phyloP scores from a whole-genome alignment of 2,888 invertebrate genomes.

The Harpalus rubripes region DNA sequence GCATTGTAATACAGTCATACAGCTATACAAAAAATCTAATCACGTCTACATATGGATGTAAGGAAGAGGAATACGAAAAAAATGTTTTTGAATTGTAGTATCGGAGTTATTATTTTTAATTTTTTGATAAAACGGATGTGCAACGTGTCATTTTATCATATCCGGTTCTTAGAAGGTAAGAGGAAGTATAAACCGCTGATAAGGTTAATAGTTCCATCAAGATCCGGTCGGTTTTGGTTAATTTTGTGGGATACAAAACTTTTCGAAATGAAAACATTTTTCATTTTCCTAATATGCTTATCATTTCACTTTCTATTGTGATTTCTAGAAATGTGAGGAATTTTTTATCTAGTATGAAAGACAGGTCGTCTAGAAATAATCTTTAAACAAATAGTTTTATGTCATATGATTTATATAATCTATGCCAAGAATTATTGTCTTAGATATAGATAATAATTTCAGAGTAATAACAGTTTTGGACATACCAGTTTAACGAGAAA shows the following conservation, averaged over 20 bases:
- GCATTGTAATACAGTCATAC: no score
- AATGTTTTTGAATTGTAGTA: no score
- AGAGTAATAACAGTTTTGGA: constrained; percentile 9
- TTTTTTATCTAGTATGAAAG: constrained; percentile 7
- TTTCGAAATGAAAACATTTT: not conserved
- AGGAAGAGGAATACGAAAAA: no score
- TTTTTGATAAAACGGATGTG: constrained; percentile 1
- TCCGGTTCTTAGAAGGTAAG: constrained; percentile 50
- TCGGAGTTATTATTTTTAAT: not conserved
- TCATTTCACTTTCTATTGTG: no score
- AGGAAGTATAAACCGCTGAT: constrained; percentile 29
- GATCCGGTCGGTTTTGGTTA: constrained; percentile 25
- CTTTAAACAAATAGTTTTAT: not conserved
- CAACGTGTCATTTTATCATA: constrained; percentile 8
- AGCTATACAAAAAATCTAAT: no score
- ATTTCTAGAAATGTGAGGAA: not conserved
- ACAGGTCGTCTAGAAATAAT: constrained; percentile 4
- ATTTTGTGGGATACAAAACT: not conserved
- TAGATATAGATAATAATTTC: not conserved
- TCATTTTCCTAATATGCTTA: not conserved
- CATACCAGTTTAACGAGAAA: constrained; percentile 14
- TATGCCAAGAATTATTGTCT: not conserved
- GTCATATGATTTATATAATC: constrained; percentile 8
- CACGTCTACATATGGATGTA: no score
- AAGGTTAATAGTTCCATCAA: constrained; percentile 4